Evolutionary conservation across 2,888 invertebrate species (phyloP), one percentile per base, ranked within the genome.

Genomic region (Eupithecia subfuscata): DNA sequence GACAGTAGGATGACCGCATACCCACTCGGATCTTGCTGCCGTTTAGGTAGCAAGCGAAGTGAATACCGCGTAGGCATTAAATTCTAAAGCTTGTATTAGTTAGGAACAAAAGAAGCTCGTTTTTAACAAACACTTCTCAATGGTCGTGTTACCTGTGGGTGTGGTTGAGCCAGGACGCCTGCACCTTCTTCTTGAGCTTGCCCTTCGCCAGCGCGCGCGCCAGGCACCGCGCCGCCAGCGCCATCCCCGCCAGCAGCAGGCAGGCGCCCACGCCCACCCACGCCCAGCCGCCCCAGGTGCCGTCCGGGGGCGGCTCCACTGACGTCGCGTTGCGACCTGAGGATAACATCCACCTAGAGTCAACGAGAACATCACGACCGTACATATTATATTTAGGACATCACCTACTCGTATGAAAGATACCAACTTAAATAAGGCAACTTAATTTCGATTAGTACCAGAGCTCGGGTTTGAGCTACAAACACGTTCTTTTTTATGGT

Each of bases 111-210:
- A 48, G 14, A 18, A 48, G 18, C 16, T 48, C 3, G 18, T 16
- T 48, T 18, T 48, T 16, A 0, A 6, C 16, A 18, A 11, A 0
- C 16, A 5, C 4, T 14, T 1, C 11, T 48, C 16, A 18, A 18
- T 18, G 48, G 48, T 18, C 18, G 9, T 48, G n/a, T 48, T 30
- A 18, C 65, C 65, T 65, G 65, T 16, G 30, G 0, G 65, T 34
- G n/a, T 65, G 34, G 5, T 12, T 40, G 40, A 67, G 67, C 67
- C 60, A 69, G 30, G 30, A 25, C 7, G 48, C 48, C n/a, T 48
- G 82, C 78, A 86, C 84, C 11, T 72, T 78, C 80, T 86, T 85
- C 77, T 81, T 81, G 74, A 14, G 70, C 45, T 45, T 70, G 37
- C 16, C 79, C 60, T 63, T 74, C 64, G 70, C 71, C 73, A 68